phyloP scores from a whole-genome alignment of 2,113 vertebrate species.

The Nicator chloris region DNA sequence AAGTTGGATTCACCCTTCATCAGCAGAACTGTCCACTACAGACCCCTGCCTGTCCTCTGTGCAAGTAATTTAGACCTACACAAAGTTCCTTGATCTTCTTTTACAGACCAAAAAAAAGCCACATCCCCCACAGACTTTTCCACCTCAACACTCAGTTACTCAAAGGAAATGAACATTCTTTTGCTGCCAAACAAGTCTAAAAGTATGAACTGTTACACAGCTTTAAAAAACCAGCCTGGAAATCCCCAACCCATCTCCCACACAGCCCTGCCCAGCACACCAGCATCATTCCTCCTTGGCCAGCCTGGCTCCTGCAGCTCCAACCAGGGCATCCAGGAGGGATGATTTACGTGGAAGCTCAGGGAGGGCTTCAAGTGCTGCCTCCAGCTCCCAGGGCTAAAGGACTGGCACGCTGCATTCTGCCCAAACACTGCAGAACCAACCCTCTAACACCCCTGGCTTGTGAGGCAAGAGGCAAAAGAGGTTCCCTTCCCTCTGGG shows the following conservation, averaged over 20 bases:
- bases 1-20: not conserved
- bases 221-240: not conserved
- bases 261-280: not conserved
- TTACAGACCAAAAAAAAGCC: not conserved
- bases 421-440: not conserved
- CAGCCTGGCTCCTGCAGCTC: not conserved
- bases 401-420: fast-evolving
- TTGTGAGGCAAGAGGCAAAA: not conserved
- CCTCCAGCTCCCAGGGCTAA: not conserved
- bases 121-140: not conserved
- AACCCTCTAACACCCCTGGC: not conserved
- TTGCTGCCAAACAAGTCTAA: not conserved
- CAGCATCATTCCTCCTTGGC: not conserved
- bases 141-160: not conserved
- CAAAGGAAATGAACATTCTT: not conserved
- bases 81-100: not conserved
- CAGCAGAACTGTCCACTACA: not conserved
- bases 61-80: not conserved
- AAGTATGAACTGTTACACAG: fast-evolving
- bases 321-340: not conserved
- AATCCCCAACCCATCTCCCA: not conserved
- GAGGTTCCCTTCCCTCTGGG: not conserved
- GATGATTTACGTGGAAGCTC: not conserved
- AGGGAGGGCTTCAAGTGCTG: not conserved
- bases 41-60: not conserved